Percentiles rank a stretch among this genome's conserved stretches.
Evolutionary conservation across 2,113 vertebrate genomes (phyloP).

Genomic region (Amazona vittata): DNA sequence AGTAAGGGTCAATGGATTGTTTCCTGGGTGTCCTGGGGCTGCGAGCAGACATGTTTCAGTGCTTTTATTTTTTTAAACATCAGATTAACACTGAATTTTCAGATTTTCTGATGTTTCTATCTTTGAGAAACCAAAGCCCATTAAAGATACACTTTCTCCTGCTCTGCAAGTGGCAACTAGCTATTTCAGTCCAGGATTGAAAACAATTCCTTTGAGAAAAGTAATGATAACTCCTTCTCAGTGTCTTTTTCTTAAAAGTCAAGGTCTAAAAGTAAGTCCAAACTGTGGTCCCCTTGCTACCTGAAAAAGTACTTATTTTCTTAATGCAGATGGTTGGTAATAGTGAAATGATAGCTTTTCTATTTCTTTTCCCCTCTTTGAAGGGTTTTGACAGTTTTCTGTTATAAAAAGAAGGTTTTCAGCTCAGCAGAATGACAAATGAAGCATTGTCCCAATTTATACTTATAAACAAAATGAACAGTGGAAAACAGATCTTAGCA

Average conservation of each 20-base stretch:
- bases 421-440: not conserved
- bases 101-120: not conserved
- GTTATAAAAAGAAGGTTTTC: not conserved
- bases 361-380: not conserved
- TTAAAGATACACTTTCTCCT: not conserved
- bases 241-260: not conserved
- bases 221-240: not conserved
- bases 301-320: not conserved
- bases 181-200: not conserved
- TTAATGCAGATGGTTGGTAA: not conserved
- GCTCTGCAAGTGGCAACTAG: not conserved
- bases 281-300: not conserved
- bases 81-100: not conserved
- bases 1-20: not conserved
- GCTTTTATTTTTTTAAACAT: not conserved
- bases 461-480: not conserved
- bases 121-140: not conserved
- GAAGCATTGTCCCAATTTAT: not conserved
- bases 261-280: not conserved
- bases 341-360: not conserved
- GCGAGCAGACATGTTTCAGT: not conserved
- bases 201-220: not conserved
- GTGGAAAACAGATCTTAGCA: not conserved
- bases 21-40: not conserved
- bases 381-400: not conserved